Conservation (phyloP, 2,888 invertebrate genomes). For the Macaria liturata region DNA sequence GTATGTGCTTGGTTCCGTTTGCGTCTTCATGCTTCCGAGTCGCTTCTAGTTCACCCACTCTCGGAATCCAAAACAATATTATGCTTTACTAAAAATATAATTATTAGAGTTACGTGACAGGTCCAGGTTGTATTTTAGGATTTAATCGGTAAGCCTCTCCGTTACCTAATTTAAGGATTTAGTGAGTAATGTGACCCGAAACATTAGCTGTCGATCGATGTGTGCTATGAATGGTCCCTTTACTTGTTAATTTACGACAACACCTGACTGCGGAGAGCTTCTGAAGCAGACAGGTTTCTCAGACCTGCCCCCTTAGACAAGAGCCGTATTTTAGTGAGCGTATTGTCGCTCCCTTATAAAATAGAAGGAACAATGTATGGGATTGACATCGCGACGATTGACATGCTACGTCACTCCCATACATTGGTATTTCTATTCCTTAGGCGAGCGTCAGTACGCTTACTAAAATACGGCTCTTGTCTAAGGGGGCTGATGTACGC, state of each 20-base stretch:
- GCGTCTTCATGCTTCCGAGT: slow-evolving; percentile 64
- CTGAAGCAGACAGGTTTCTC: slow-evolving; percentile 43
- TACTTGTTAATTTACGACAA: slow-evolving; percentile 58
- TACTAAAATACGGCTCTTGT: no score
- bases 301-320: no score
- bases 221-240: slow-evolving; percentile 70
- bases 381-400: no score
- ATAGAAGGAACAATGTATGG: no score
- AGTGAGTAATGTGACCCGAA: slow-evolving; percentile 62
- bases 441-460: no score
- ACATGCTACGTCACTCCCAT: no score
- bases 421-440: no score
- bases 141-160: slow-evolving; percentile 64
- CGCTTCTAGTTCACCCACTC: slow-evolving; percentile 61
- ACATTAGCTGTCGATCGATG: slow-evolving; percentile 70
- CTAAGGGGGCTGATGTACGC: background rate
- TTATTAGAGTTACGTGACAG: slow-evolving; percentile 71
- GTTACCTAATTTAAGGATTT: slow-evolving; percentile 76
- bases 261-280: slow-evolving; percentile 50
- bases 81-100: slow-evolving; percentile 67
- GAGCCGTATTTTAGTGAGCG: no score
- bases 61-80: slow-evolving; percentile 58
- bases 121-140: slow-evolving; percentile 79
- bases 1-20: slow-evolving; percentile 56
- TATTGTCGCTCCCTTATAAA: no score